Evolutionary conservation across 2,797 vertebrate species (phyloP), one percentile per base, ranked within the genome.

Genomic region (Gouania willdenowi): DNA sequence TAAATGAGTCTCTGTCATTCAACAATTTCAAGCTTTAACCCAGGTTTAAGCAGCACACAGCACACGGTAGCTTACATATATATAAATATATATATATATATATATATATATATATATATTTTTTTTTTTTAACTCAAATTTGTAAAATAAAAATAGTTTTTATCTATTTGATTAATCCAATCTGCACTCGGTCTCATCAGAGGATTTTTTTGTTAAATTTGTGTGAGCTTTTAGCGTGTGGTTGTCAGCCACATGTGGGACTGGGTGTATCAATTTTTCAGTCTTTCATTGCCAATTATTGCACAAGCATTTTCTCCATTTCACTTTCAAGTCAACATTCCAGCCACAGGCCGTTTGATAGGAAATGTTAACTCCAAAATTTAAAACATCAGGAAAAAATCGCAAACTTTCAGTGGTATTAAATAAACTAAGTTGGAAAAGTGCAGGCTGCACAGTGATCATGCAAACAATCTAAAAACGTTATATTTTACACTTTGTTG

Each of bases 281-380:
- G 65, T 61, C 62, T 87, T 79, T 86, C 70, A 69, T 65, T 75
- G 68, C 71, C 83, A 87, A 46, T 80, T 81, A 77, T 88, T 86
- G 59, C 65, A 66, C 63, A 88, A 84, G 49, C 41, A 55, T 71
- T 75, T 79, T 87, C 86, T 81, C 73, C 78, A 66, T 68, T 77
- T 78, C 66, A 62, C 62, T 61, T 55, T 89, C 83, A 82, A 69
- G 71, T 74, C 80, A 87, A 70, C 75, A 85, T 87, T 86, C 40
- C 77, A 70, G 46, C 23, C 26, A 24, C 34, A 37, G 45, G 48
- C 46, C 53, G 56, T 60, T 47, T 71, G 72, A 82, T 67, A 44
- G 46, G 60, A 78, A 70, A 75, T 33, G 64, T 77, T 76, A 66
- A 71, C 51, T 36, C n/a, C n/a, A n/a, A n/a, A n/a, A 59, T 44